These are phyloP conservation scores for Coilia nasus DNA, from an alignment of 2,797 vertebrate species.

Conservation along the genomic window DNA sequence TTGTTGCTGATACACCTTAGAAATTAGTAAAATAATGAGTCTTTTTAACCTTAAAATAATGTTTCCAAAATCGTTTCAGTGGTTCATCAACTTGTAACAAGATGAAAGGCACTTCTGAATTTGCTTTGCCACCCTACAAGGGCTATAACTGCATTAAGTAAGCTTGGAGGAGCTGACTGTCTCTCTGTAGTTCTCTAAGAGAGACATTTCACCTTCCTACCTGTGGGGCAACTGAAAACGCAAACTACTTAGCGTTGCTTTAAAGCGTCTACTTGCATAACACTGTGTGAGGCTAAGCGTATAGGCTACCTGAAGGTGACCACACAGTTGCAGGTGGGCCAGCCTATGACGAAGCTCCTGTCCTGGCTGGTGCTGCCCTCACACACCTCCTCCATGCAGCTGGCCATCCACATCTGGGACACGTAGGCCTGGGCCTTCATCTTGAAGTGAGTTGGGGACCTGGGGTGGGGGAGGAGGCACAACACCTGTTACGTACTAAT, in stretches of 20 bases:
- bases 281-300: background rate
- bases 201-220: too few species aligned
- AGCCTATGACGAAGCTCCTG: conserved; percentile 91
- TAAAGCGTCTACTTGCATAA: too few species aligned
- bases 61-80: too few species aligned
- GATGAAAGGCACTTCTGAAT: too few species aligned
- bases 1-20: background rate
- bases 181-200: too few species aligned
- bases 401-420: conserved; percentile 92
- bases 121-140: too few species aligned
- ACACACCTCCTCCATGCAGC: conserved; percentile 91
- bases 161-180: too few species aligned
- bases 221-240: too few species aligned
- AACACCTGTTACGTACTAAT: background rate
- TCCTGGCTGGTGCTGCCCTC: conserved; percentile 85
- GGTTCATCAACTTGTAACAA: too few species aligned
- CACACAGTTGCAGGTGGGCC: conserved; percentile 93
- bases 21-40: background rate
- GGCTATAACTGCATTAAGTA: too few species aligned
- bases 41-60: too few species aligned
- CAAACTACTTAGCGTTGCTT: too few species aligned
- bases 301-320: conserved; percentile 87
- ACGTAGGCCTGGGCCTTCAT: conserved; percentile 82
- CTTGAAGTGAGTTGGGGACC: conserved; percentile 86
- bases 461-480: conserved; percentile 55